Evolutionary conservation across 2,113 vertebrate species (phyloP).

Genomic region (Orycteropus afer): DNA sequence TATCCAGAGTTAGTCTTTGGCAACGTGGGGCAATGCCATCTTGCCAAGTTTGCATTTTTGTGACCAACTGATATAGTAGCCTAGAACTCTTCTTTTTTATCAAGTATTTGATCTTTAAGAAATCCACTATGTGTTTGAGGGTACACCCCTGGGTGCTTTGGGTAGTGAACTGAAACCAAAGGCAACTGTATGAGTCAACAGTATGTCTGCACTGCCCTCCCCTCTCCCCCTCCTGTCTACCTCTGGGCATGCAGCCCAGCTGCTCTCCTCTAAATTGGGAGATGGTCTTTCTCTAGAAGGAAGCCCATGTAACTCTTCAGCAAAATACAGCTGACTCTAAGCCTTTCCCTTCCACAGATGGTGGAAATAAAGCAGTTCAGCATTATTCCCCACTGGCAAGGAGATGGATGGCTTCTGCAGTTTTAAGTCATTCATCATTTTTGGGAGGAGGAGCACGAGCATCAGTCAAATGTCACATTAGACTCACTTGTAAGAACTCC

Average conservation of each 20-base stretch:
- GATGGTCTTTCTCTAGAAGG: not conserved
- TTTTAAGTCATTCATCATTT: slow-evolving; percentile 74
- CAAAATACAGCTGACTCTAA: slow-evolving; percentile 25
- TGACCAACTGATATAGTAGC: not conserved
- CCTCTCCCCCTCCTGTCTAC: not conserved
- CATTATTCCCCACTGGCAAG: slow-evolving; percentile 60
- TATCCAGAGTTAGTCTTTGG: slow-evolving; percentile 32
- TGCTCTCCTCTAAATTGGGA: not conserved
- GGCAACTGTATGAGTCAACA: not conserved
- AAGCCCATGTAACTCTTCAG: not conserved
- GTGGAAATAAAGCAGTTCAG: slow-evolving; percentile 51
- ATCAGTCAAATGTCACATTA: slow-evolving; percentile 72
- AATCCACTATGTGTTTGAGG: slow-evolving; percentile 14
- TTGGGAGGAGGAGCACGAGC: slow-evolving; percentile 48
- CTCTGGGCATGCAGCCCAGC: not conserved
- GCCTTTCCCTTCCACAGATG: not conserved
- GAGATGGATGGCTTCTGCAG: slow-evolving; percentile 59
- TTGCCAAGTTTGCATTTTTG: not conserved
- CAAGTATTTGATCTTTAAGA: slow-evolving; percentile 3
- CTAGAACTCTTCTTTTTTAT: not conserved
- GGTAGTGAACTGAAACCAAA: slow-evolving; percentile 37
- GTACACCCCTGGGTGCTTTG: not conserved
- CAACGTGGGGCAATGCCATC: not conserved
- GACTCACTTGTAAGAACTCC: slow-evolving; percentile 77
- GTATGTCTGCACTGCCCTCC: not conserved